Base-by-base conservation (phyloP, 2,888 invertebrate species). In the Dilophus febrilis region DNA sequence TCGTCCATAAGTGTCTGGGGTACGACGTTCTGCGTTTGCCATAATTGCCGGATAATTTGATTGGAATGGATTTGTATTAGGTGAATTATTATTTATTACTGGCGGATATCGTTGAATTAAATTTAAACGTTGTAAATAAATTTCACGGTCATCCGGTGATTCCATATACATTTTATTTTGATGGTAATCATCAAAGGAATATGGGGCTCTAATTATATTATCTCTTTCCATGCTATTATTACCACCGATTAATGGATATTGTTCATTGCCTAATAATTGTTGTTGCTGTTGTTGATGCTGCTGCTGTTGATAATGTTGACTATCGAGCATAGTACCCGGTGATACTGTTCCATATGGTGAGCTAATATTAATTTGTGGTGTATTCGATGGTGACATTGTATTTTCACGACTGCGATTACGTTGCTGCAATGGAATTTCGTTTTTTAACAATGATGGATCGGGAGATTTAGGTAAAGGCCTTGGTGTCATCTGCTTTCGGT, bases 1-100 rank as follows among this genome's bases (percentile, higher is more conserved):
- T 45, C 81, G 65, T 2, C 84, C 82, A 52, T 86, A 86, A 11
- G 82, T 80, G 52, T 86, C 86, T 1, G 85, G 85, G 1, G 85
- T 85, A 47, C 85, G 68, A 48, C 85, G 69, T 54, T 86, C 85
- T 3, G 58, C 55, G 32, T 59, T 60, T 5, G 47, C 29, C 45
- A 45, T 16, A 48, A 40, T 43, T 27, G 27, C 10, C 27, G 50
- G 50, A 32, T 52, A 55, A 13, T 57, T 54, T 28, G 37, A 29
- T 26, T 44, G 44, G n/a, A n/a, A n/a, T n/a, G n/a, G n/a, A n/a
- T n/a, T n/a, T n/a, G n/a, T n/a, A n/a, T n/a, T n/a, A 26, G 38
- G 39, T 6, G 8, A 22, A 22, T 22, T 4, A 22, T 22, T 22
- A 22, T 22, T 17, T 38, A 35, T 27, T 37, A 37, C 17, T 42